A percentile compares a stretch with the other conserved stretches of the same genome.
Evolutionary conservation across 2,113 vertebrate genomes (phyloP).

Genomic region (Guaruba guarouba): DNA sequence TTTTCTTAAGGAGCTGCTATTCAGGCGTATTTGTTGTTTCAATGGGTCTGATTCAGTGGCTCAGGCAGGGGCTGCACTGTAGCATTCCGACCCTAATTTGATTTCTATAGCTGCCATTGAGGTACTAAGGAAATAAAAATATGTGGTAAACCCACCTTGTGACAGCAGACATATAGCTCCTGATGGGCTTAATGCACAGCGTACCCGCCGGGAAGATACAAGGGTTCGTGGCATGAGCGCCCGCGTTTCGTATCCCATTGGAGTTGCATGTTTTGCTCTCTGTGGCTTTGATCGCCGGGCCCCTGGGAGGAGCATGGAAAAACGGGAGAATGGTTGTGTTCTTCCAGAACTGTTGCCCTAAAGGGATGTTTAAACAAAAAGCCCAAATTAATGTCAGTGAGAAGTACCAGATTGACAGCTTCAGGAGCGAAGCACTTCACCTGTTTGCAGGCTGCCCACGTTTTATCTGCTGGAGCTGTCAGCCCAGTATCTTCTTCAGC

Average conservation of each 20-base stretch:
- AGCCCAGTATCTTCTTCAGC: neutral
- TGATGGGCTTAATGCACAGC: neutral
- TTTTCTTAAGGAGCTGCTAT: constrained; percentile 37
- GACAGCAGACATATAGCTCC: neutral
- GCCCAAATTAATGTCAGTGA: neutral
- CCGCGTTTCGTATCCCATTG: neutral
- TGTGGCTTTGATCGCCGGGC: neutral
- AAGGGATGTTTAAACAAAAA: constrained; percentile 28
- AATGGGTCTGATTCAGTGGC: constrained; percentile 59
- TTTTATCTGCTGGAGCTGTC: constrained; percentile 20
- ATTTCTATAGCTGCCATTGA: constrained; percentile 58
- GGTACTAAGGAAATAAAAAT: constrained; percentile 18
- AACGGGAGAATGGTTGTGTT: neutral
- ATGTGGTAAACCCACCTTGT: neutral
- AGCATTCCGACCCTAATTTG: constrained; percentile 29
- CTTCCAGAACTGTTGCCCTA: constrained; percentile 37
- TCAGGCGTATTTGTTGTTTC: constrained; percentile 58
- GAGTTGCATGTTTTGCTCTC: neutral
- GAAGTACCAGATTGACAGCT: constrained; percentile 17
- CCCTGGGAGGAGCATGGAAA: neutral
- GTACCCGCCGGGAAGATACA: neutral
- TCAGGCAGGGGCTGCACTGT: constrained; percentile 40
- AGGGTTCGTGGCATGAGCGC: neutral
- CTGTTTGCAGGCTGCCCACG: neutral
- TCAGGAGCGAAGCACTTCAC: neutral